These are phyloP conservation scores for Lepidocyrtoides sp. DNA, from an alignment of 2,888 invertebrate species.

Conservation along the genomic window DNA sequence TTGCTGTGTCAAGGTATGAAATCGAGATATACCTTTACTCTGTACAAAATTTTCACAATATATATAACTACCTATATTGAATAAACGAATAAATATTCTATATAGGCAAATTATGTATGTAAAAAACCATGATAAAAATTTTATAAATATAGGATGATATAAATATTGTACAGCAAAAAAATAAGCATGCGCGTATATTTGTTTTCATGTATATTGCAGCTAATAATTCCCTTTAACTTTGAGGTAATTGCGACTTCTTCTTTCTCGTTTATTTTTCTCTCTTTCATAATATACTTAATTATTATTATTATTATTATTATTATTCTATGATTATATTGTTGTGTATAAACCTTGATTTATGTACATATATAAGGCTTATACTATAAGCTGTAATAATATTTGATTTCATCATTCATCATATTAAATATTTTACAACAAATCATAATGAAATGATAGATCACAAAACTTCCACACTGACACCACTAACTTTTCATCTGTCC, in stretches of 20 bases:
- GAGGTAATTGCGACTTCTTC: constrained; percentile 57
- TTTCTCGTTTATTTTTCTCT: constrained; percentile 58
- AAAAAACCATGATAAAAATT: neutral
- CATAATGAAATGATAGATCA: neutral
- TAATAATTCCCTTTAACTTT: constrained; percentile 64
- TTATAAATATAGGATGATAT: constrained; percentile 20
- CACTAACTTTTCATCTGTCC: neutral
- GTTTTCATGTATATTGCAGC: constrained; percentile 53
- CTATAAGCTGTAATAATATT: constrained; percentile 7
- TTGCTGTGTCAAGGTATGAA: constrained; percentile 84
- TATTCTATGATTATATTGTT: neutral
- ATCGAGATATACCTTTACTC: neutral
- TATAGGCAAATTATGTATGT: neutral
- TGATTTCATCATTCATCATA: neutral
- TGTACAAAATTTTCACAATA: neutral
- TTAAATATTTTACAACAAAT: neutral
- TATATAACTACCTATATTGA: neutral
- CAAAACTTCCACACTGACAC: neutral
- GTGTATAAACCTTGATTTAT: neutral
- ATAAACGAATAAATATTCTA: neutral
- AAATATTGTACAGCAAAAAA: constrained; percentile 47
- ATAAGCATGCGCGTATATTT: constrained; percentile 56
- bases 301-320: constrained; percentile 13
- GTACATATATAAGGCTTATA: too few relatives aligned
- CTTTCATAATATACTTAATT: constrained; percentile 21